Evolutionary conservation across 2,113 vertebrate genomes (phyloP).

Genomic region (Entomyzon cyanotis): DNA sequence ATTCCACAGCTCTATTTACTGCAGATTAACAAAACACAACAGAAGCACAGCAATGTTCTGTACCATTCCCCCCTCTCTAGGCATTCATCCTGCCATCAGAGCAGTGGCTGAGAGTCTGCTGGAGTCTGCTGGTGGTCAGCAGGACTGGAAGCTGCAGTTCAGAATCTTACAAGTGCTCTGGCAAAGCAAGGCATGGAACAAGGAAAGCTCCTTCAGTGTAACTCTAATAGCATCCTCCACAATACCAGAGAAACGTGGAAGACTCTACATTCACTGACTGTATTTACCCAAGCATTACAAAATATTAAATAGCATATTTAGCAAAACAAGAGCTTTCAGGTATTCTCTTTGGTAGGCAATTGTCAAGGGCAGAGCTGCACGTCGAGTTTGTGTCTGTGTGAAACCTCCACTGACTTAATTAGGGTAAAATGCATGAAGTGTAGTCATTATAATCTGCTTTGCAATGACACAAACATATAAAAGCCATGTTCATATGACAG

Average conservation of each 20-base stretch:
- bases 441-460: constrained; percentile 53
- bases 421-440: constrained; percentile 34
- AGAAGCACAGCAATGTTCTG: background rate
- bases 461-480: background rate
- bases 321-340: constrained; percentile 40
- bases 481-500: background rate
- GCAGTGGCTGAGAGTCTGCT: background rate
- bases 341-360: background rate
- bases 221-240: background rate
- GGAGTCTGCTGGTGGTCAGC: background rate
- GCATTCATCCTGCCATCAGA: background rate
- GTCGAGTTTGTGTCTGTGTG: background rate
- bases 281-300: background rate
- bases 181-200: background rate
- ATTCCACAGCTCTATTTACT: background rate
- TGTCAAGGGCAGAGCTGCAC: constrained; percentile 17
- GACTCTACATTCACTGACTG: background rate
- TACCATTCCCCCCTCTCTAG: background rate
- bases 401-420: constrained; percentile 57
- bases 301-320: constrained; percentile 15
- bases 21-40: background rate
- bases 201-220: background rate
- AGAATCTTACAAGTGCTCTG: background rate
- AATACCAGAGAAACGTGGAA: background rate
- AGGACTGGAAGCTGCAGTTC: background rate